These are phyloP conservation scores for Drosophila mayaguana DNA, from an alignment of 2,888 invertebrate genomes.

Conservation along the genomic window DNA sequence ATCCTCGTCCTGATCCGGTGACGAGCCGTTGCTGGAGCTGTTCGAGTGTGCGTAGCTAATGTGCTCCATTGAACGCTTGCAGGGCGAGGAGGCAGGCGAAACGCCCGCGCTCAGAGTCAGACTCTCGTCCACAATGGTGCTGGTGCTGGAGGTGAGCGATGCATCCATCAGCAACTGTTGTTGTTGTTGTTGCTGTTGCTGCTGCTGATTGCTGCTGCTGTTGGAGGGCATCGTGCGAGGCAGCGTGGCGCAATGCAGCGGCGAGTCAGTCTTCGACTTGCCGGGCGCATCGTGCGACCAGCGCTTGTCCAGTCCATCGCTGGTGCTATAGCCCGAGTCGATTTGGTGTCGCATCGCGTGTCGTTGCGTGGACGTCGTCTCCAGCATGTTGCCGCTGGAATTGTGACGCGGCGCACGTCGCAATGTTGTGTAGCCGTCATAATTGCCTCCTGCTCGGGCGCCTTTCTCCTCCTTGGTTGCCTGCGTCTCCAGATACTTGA, in stretches of 20 bases:
- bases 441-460: constrained; percentile 83
- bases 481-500: constrained; percentile 96
- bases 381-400: constrained; percentile 81
- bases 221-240: constrained; percentile 71
- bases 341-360: constrained; percentile 88
- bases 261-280: constrained; percentile 84
- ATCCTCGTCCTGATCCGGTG: constrained; percentile 83
- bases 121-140: constrained; percentile 82
- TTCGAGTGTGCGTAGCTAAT: constrained; percentile 76
- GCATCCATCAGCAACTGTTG: constrained; percentile 74
- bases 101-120: constrained; percentile 57
- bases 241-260: constrained; percentile 74
- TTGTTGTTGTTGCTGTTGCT: constrained; percentile 25
- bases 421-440: constrained; percentile 84
- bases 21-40: constrained; percentile 82
- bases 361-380: constrained; percentile 68
- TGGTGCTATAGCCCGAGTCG: constrained; percentile 95
- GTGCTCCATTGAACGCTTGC: constrained; percentile 57
- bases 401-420: constrained; percentile 83
- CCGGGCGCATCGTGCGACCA: constrained; percentile 91
- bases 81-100: constrained; percentile 70
- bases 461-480: constrained; percentile 89
- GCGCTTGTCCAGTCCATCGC: constrained; percentile 92
- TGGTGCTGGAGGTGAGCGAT: constrained; percentile 81
- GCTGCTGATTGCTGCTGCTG: constrained; percentile 30